A percentile compares a stretch with the other conserved stretches of the same genome.
phyloP scores from a whole-genome alignment of 2,113 vertebrate species.

The Pachycephala philippinensis region DNA sequence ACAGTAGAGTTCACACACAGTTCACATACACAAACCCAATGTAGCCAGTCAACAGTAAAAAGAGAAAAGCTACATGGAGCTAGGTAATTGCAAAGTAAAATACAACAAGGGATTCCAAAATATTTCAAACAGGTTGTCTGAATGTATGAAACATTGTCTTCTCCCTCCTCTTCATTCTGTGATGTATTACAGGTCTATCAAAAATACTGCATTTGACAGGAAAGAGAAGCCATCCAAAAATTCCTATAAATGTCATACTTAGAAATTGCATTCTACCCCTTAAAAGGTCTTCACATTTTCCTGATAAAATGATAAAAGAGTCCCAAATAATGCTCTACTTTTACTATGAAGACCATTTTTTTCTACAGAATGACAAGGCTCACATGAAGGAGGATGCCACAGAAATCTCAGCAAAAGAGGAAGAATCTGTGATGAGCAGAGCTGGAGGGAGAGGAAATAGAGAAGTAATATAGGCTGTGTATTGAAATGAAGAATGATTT shows the following conservation, averaged over 20 bases:
- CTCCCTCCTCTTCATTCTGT: not conserved
- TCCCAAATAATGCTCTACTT: not conserved
- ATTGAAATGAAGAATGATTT: not conserved
- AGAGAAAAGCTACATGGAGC: not conserved
- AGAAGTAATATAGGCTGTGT: not conserved
- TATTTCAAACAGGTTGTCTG: not conserved
- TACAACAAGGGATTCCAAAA: not conserved
- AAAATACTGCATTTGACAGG: not conserved
- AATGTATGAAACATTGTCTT: not conserved
- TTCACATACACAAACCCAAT: not conserved
- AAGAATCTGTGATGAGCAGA: not conserved
- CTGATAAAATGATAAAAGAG: not conserved
- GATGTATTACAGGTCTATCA: not conserved
- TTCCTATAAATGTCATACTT: not conserved
- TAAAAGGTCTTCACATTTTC: not conserved
- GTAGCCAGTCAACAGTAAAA: not conserved
- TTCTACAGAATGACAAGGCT: not conserved
- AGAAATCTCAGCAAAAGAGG: not conserved
- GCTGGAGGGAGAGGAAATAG: not conserved
- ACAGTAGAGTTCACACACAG: not conserved
- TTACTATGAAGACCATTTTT: not conserved
- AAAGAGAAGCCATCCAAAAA: not conserved
- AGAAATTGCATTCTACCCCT: not conserved
- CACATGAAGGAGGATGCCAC: rapidly evolving
- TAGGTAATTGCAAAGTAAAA: not conserved